Base-by-base conservation (phyloP, 2,888 invertebrate genomes). In the Nymphalis urticae region DNA sequence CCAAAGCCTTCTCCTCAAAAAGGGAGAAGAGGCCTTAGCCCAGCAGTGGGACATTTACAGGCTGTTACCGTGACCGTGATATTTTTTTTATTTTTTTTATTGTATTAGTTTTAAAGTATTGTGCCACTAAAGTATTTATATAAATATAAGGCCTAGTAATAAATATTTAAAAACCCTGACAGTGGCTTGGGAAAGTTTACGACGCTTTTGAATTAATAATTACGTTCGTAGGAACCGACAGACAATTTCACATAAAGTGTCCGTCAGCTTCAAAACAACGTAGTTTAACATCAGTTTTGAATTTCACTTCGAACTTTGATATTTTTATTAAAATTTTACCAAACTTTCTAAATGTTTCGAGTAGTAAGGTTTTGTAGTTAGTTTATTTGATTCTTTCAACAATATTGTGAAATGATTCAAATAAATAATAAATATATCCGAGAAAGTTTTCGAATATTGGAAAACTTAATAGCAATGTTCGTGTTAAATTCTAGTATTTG, bases 131-230 rank as follows among this genome's bases (percentile, higher is more conserved):
- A 61, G 60, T 42, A 53, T 47, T 17, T 53, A 53, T 51, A 54
- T 62, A 42, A 54, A 62, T 56, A 51, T 48, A 51, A 62, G 59
- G 27, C 36, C 67, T 42, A 69, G 66, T 68, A 65, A 68, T 79
- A 75, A 78, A 79, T 79, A 76, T 76, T 78, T 77, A 71, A 73
- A 73, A 77, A 74, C 76, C 71, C 73, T 78, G 77, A 79, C 82
- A 81, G 80, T 82, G 82, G 82, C 81, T 82, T 80, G 75, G 73
- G 76, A 81, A 85, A 85, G 80, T 87, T 86, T 80, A 79, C 79
- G 81, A 78, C 74, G 79, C 73, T 77, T 79, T 81, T 83, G 84
- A 87, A 87, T 87, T 81, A 87, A 79, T 86, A 81, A 88, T 82
- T 79, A 80, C 77, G 75, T 77, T 75, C 77, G 75, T 74, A 76